Conservation (phyloP, 2,888 invertebrate genomes). For the Podotricha telesiphe region DNA sequence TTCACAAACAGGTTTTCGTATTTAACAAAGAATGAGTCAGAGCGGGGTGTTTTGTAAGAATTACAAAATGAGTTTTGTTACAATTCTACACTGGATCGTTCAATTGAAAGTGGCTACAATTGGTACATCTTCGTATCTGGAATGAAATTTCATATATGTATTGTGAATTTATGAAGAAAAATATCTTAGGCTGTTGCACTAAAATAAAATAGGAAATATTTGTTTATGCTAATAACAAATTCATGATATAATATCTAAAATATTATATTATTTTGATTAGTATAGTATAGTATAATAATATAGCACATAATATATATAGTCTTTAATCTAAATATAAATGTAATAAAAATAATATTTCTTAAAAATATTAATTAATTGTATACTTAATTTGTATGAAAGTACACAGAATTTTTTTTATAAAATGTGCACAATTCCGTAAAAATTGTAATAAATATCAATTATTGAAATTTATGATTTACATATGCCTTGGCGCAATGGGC, state of each 20-base stretch:
- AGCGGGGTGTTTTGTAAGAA: conserved; percentile 50
- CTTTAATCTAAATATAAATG: not conserved
- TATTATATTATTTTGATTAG: no score
- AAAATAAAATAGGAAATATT: no score
- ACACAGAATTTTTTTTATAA: not conserved
- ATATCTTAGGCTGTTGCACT: no score
- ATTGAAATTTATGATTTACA: not conserved
- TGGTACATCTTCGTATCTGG: conserved; percentile 17
- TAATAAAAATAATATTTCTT: not conserved
- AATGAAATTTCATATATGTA: not conserved
- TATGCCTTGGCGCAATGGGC: no score
- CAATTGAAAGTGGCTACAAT: conserved; percentile 27
- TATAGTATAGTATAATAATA: not conserved
- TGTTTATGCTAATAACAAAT: no score
- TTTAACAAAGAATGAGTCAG: conserved; percentile 77
- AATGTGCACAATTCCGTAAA: no score
- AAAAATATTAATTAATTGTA: not conserved
- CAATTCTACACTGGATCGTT: conserved; percentile 36
- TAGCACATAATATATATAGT: not conserved
- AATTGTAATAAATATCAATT: no score
- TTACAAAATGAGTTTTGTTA: conserved; percentile 48
- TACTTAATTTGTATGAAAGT: not conserved
- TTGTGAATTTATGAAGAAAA: no score
- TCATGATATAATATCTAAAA: not conserved
- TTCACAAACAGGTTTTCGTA: conserved; percentile 72